Evolutionary conservation across 2,797 vertebrate genomes (phyloP), one percentile per base, ranked within the genome.

Genomic region (Pseudochaenichthys georgianus): DNA sequence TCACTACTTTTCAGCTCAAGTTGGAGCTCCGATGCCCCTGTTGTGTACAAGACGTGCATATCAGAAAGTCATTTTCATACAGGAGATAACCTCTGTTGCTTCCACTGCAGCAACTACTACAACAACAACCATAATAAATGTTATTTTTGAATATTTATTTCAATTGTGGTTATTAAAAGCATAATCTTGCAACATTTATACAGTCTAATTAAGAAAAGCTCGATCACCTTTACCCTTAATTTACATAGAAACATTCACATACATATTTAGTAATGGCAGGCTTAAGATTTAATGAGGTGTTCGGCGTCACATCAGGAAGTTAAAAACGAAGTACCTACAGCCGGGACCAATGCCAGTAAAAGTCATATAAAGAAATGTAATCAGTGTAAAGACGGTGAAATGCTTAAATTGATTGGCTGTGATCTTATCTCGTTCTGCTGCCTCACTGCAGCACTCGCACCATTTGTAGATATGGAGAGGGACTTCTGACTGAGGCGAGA

Each of bases 401-500:
- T 73, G 51, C 76, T 86, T 64, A 71, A 82, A 74, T 57, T 75
- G 72, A 80, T 73, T 81, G 70, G 42, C 62, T 80, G 46, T 78
- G 82, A 86, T 85, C 68, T 57, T 43, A 46, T 57, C 69, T 83
- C 28, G 21, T 84, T 83, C 43, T 43, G 53, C 61, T 67, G 52
- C 77, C 28, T 81, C 15, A 23, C 70, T 66, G 75, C 73, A 70
- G 69, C 54, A 69, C 50, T 87, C 84, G 42, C 57, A 50, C 68
- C 46, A 60, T 54, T 70, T 59, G 41, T 52, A 70, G 68, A 74
- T 57, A 51, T 38, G 57, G 64, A 84, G 73, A 86, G 66, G 69
- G 75, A 71, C 75, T 67, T 70, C 64, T 74, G 77, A 80, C 80
- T 80, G 72, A 81, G 77, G 77, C 69, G 50, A 74, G 64, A 88